Conservation (phyloP, 2,888 invertebrate species). For the Deilephila porcellus region DNA sequence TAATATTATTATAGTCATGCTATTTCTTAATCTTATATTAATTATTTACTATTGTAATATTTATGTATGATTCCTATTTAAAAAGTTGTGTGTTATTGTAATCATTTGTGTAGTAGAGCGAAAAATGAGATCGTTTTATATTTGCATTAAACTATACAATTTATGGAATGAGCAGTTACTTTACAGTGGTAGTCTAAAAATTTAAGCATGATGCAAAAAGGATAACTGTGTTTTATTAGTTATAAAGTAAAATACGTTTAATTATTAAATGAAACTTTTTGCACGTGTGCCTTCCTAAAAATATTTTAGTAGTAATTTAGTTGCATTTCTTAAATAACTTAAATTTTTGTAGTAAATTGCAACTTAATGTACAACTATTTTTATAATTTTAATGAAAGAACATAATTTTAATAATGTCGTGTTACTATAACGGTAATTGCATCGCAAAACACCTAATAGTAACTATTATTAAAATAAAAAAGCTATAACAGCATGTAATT, state of each 20-base stretch:
- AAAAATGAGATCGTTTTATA: not conserved
- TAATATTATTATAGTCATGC: not conserved
- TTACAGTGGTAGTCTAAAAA: not conserved
- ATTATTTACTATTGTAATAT: not conserved
- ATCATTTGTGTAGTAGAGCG: not conserved
- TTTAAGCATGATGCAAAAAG: not conserved
- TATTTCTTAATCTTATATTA: too few species aligned
- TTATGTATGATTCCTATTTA: not conserved
- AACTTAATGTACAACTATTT: too few species aligned
- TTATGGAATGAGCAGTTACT: not conserved
- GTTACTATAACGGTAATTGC: not conserved
- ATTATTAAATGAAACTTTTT: not conserved
- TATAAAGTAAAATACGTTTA: not conserved
- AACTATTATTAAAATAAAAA: not conserved
- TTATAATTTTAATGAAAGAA: not conserved
- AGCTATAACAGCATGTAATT: slow-evolving; percentile 3
- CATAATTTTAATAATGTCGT: not conserved
- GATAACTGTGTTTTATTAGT: not conserved
- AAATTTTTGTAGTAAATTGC: not conserved
- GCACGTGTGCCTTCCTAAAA: not conserved
- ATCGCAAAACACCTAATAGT: not conserved
- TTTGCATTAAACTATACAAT: not conserved
- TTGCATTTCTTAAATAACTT: too few species aligned
- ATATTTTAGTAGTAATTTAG: not conserved
- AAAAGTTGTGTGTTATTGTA: not conserved